Evolutionary conservation across 2,888 invertebrate species (phyloP).

Genomic region (Drosophila multiciliata): DNA sequence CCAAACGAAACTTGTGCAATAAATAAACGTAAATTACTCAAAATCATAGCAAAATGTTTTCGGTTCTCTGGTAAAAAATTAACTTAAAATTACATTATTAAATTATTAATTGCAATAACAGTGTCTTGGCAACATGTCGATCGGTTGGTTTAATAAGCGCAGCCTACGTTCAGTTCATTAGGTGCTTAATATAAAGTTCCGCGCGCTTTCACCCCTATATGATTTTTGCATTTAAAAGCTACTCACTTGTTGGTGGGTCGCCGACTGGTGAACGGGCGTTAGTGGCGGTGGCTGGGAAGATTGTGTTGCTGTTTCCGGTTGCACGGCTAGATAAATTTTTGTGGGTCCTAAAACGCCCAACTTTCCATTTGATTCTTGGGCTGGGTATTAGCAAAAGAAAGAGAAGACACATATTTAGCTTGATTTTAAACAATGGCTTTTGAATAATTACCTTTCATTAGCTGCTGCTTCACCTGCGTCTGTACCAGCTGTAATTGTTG

Average conservation of each 20-base stretch:
- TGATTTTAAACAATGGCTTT: neutral
- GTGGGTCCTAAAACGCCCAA: conserved; percentile 94
- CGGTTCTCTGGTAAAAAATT: conserved; percentile 29
- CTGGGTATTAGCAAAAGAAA: conserved; percentile 77
- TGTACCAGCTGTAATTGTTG: conserved; percentile 93
- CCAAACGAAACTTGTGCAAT: conserved; percentile 40
- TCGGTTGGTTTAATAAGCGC: conserved; percentile 28
- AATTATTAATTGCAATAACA: conserved; percentile 36
- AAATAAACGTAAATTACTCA: conserved; percentile 30
- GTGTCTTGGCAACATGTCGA: conserved; percentile 24
- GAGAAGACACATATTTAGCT: neutral
- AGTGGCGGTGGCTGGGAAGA: conserved; percentile 86
- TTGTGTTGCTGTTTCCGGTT: conserved; percentile 86
- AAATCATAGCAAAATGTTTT: conserved; percentile 51
- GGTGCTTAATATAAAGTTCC: conserved; percentile 21
- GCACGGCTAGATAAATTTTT: conserved; percentile 94
- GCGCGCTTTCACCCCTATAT: conserved; percentile 27
- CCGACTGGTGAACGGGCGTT: conserved; percentile 85
- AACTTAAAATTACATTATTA: conserved; percentile 37
- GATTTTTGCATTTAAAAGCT: conserved; percentile 78
- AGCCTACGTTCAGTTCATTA: conserved; percentile 21
- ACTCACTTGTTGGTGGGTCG: conserved; percentile 85
- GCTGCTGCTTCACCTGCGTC: conserved; percentile 95
- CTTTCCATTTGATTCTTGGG: conserved; percentile 94
- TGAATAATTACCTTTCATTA: conserved; percentile 89